Evolutionary conservation across 2,888 invertebrate genomes (phyloP), one percentile per base, ranked within the genome.

Genomic region (Drosophila rellima): DNA sequence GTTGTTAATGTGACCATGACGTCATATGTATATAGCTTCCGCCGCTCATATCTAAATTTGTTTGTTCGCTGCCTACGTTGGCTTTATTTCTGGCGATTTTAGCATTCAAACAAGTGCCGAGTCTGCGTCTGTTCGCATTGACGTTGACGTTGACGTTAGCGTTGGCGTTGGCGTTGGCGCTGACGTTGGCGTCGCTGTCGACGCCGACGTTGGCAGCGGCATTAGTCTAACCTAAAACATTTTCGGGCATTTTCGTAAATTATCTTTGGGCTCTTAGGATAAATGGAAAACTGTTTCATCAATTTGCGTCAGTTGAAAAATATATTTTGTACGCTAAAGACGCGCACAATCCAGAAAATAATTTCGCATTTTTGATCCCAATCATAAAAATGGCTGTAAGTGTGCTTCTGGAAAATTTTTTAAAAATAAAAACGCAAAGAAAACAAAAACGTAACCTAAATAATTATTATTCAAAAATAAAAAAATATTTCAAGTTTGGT

Each of bases 231-330:
- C 84, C 81, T 56, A 87, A 80, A 78, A 73, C 51, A 70, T 83
- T 72, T 86, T 78, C 65, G 66, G 20, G 63, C 54, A 72, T 71
- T 87, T 80, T 82, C 68, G 64, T 67, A 75, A 68, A 82, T 77
- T 81, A 75, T 82, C 74, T 76, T 57, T 78, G 60, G 73, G 62
- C 72, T 74, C 70, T 68, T 78, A 83, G 85, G 79, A 89, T 87
- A 92, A 89, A 90, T 91, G 89, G 90, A 91, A 91, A 90, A 85
- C 82, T 75, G 77, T 81, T 86, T 83, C 72, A 62, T 57, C 68
- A 74, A 84, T 69, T 87, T 89, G 88, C 88, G 88, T 91, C 90
- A 91, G 91, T 92, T 82, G 84, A 80, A 81, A 78, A 84, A 77
- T 85, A 80, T 77, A 83, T 81, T 87, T 90, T 90, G 86, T 75